Base-by-base conservation (phyloP, 2,888 invertebrate species). In the Altica lythri region DNA sequence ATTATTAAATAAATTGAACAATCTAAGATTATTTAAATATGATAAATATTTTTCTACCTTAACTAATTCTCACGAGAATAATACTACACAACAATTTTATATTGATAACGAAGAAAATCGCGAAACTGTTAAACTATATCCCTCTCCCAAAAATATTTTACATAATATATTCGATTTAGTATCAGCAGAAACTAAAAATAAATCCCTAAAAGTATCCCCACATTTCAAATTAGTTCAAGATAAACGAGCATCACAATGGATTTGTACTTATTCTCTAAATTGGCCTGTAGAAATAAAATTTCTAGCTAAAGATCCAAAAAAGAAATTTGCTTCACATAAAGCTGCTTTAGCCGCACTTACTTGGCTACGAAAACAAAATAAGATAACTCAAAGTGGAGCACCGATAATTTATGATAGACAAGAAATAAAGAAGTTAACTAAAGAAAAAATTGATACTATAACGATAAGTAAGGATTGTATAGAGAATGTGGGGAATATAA, bases 241-340 rank as follows among this genome's bases (percentile, higher is more conserved):
- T 12, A 71, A 72, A 10, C 74, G 72, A 52, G 65, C 59, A 35
- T 44, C 12, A 3, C 50, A 38, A 8, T 86, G 85, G 85, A 73
- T 67, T 0, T 83, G 82, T 59, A 79, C 74, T 9, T 83, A 83
- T 53, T 64, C 72, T 1, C 72, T 86, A 57, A 68, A 74, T 25
- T 86, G 86, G 86, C 86, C 86, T 0, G 78, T 79, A 62, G 73
- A 78, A 43, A 72, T 73, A 5, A 78, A 79, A 60, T 83, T 86
- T 75, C 76, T 79, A 62, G 73, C 77, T 73, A 71, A 71, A 57
- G 80, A 78, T 6, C 58, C 70, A 59, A 81, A 79, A 30, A 86
- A 86, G 74, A 75, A 77, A 0, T 73, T 75, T 25, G 83, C 86
- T 0, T 78, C 80, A 0, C 75, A 77, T 32, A 78, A 78, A 61